Evolutionary conservation across 2,888 invertebrate species (phyloP), one percentile per base, ranked within the genome.

Genomic region (Prenolepis imparis): DNA sequence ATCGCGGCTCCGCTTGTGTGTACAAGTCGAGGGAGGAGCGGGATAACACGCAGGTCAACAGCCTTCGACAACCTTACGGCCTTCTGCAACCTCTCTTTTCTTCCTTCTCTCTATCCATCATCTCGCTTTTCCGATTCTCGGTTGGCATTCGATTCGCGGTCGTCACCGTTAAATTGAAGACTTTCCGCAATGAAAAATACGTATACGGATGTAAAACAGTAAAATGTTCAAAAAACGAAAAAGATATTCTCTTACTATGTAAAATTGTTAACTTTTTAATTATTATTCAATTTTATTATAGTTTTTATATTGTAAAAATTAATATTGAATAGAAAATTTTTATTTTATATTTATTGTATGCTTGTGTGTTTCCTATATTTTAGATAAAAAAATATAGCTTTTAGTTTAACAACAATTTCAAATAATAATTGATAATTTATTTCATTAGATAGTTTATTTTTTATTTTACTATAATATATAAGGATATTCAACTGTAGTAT

Each of bases 21-120:
- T 28, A 63, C 41, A 68, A 67, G 70, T 64, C 41, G 64, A 78
- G 82, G 74, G 82, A 74, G 74, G 77, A 84, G 55, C 84, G 82
- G 44, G 63, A 59, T 67, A 80, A 82, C 52, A 63, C 61, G 73
- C 52, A 72, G 89, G 88, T 90, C 90, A 90, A 92, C 86, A 89
- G 90, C 90, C 91, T 89, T 86, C 28, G 81, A 66, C 87, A 89
- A 89, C 85, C 90, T 90, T 86, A 84, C 87, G 74, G 85, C 82
- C 80, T 84, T 87, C 82, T 63, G 73, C 59, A 73, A 80, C 84
- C 63, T 85, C 67, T 70, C 80, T 67, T 67, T 67, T 80, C 73
- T 59, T 32, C 57, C 75, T n/a, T 55, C 67, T 75, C 64, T 70
- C 67, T 32, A 83, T 55, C 41, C 63, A 24, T 59, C 68, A 68